Evolutionary conservation across 1,140 invertebrate species (phyloP), one percentile per base, ranked within the genome.

Genomic region (Meloidogyne floridensis): DNA sequence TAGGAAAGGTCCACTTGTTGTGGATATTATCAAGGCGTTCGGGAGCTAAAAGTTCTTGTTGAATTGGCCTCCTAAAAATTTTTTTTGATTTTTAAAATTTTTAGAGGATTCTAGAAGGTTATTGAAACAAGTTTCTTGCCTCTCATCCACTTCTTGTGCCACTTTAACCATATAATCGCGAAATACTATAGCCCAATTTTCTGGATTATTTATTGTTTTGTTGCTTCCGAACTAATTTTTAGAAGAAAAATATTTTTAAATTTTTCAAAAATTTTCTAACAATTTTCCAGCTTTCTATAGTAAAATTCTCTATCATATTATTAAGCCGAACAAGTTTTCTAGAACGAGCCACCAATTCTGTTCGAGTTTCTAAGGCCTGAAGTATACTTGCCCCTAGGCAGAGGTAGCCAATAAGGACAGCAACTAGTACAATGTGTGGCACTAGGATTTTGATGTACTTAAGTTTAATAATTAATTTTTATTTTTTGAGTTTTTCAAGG

Each of bases 1-100:
- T 89, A 7, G 89, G 89, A 75, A 89, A 89, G 13, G 88, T 89
- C 88, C 88, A 89, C 79, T 90, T 89, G 59, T 90, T 90, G 69
- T 90, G 88, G 80, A 90, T 89, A 80, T 89, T 90, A 32, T 82
- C 84, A 42, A 90, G 65, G 72, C 80, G 75, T 56, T 89, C 88
- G 32, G 88, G 89, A 20, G 80, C 71, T 70, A 83, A 74, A 10
- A 90, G 82, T 72, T 90, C 89, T 71, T 82, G 80, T 71, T 88
- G 78, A 18, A 89, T 90, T 8, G 88, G 89, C 32, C 88, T 73
- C n/a, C 81, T 80, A 7, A 79, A 79, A 51, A 47, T 3, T 74
- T 51, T 32, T 74, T 15, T 51, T 74, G 6, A 54, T 74, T 74
- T 74, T 13, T 47, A 18, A n/a, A 74, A 32, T 74, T 32, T 5